Base-by-base conservation (phyloP, 2,888 invertebrate species). In the Leptopilina drosophilae region DNA sequence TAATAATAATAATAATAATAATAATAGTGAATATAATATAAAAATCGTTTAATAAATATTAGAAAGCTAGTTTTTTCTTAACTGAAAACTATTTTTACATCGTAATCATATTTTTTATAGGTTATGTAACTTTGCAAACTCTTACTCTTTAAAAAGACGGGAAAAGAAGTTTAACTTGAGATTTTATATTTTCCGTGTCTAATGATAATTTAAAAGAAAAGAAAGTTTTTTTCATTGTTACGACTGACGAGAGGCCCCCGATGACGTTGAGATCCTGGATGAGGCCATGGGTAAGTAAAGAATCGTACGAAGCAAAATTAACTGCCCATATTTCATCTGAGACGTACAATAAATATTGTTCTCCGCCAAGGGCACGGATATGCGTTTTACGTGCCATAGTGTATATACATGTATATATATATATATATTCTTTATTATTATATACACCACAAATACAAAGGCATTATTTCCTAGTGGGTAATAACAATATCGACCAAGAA, bases 261-360 rank as follows among this genome's bases (percentile, higher is more conserved):
- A 69, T 69, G 69, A 56, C 53, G 69, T 73, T 33, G 69, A 73
- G 9, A 53, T 12, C 49, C 46, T 56, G 53, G 14, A 73, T 8
- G 49, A 49, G 12, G 11, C 49, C 69, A 26, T 26, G n/a, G 53
- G 69, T 53, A 53, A 42, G 69, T 53, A 53, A 42, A 56, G 56
- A 73, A 56, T 73, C 69, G 53, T 73, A 73, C 69, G 69, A 73
- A 73, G 69, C 53, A 73, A 49, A 73, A 33, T 73, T 73, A 73
- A 73, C 69, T 33, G 56, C 69, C 69, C 69, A 73, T 73, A 73
- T 73, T 73, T 73, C 69, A 73, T 73, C n/a, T 33, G 56, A 73
- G 69, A 33, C 69, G 69, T 73, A 73, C 33, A 73, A 73, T 73
- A 73, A 73, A 73, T 73, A 73, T 73, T 73, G 69, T 73, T 73